phyloP scores from a whole-genome alignment of 2,113 vertebrate genomes.

The Leptobrachium leishanense region DNA sequence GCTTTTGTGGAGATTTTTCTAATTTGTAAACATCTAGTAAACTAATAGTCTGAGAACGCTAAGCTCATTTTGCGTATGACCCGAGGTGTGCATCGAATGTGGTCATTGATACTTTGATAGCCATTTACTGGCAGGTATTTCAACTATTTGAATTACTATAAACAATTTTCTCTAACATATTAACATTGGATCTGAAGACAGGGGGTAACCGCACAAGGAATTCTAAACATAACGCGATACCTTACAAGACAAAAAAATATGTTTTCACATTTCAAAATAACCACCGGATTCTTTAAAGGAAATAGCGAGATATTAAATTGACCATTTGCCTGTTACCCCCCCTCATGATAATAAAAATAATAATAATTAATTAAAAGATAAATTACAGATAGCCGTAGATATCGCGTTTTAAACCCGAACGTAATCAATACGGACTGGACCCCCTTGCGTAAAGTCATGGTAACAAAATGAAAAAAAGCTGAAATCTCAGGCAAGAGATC shows the following conservation, averaged over 20 bases:
- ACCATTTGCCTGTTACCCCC: not conserved
- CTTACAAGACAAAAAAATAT: conserved; percentile 1
- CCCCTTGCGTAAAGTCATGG: not conserved
- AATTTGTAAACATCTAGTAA: conserved; percentile 50
- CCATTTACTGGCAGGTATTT: conserved; percentile 40
- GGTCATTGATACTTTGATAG: conserved; percentile 49
- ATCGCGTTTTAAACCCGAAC: not conserved
- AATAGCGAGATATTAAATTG: conserved; percentile 7
- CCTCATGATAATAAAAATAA: not conserved
- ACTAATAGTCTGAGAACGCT: conserved; percentile 47
- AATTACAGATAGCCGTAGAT: not conserved
- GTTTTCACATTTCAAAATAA: conserved; percentile 12
- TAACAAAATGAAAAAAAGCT: not conserved
- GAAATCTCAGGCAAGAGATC: no score
- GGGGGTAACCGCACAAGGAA: not conserved
- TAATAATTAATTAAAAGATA: no score
- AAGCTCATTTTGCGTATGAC: conserved; percentile 47
- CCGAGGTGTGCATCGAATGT: conserved; percentile 47
- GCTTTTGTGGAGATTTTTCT: conserved; percentile 39
- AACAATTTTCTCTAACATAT: conserved; percentile 39
- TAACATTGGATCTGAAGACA: conserved; percentile 19
- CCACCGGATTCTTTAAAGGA: conserved; percentile 7
- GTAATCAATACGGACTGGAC: conserved; percentile 10
- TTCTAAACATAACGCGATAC: conserved; percentile 7
- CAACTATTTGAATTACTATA: conserved; percentile 28